These are phyloP conservation scores for Lepus americanus DNA, from an alignment of 2,113 vertebrate species.

Conservation along the genomic window DNA sequence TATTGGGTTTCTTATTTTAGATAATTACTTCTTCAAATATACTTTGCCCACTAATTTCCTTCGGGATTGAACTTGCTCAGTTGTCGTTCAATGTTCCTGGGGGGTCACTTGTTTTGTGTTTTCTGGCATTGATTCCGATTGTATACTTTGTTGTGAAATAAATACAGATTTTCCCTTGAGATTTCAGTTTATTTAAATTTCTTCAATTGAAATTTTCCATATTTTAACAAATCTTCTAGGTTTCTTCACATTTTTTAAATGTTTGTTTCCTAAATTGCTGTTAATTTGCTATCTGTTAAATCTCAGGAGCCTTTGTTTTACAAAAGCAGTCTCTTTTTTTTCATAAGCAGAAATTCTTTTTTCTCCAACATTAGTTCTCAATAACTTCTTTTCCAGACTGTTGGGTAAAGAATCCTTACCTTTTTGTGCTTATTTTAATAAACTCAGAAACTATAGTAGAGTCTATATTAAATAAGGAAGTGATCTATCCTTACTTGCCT, in stretches of 20 bases:
- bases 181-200: constrained; percentile 41
- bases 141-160: constrained; percentile 39
- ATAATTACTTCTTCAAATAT: constrained; percentile 79
- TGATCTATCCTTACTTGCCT: neutral
- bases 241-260: neutral
- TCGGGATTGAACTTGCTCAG: constrained; percentile 35
- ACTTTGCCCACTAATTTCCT: constrained; percentile 66
- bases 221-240: neutral
- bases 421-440: neutral
- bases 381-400: neutral
- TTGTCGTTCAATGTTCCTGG: constrained; percentile 60
- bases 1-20: constrained; percentile 63
- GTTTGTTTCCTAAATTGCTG: neutral
- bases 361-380: neutral
- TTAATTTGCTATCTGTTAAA: constrained; percentile 37
- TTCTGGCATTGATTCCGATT: constrained; percentile 63
- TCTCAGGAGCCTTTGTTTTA: neutral
- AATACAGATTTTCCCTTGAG: neutral
- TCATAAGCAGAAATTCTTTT: neutral
- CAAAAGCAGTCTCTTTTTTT: neutral
- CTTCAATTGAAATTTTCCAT: neutral
- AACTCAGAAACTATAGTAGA: neutral
- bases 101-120: constrained; percentile 57
- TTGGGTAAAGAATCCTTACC: neutral
- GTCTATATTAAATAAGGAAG: neutral